Percentiles rank a stretch among this genome's conserved stretches.
These are phyloP conservation scores for Cryptocheilus praepositus DNA, from an alignment of 2,888 invertebrate species.

Conservation along the genomic window DNA sequence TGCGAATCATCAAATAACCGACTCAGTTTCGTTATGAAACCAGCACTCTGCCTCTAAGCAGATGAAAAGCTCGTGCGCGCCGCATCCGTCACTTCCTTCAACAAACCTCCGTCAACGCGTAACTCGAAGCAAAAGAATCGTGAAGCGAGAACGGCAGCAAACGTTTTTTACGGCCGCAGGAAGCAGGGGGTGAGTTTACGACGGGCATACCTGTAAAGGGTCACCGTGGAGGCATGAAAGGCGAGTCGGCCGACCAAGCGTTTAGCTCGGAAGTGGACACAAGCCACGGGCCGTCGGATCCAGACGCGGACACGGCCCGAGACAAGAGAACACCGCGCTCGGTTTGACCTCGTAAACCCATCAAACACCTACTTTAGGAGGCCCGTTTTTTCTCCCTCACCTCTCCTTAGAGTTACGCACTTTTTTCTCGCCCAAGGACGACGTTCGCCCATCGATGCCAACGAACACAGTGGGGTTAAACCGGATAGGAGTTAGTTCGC, in stretches of 20 bases:
- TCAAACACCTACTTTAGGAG: slow-evolving; percentile 62
- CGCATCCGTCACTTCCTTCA: background rate
- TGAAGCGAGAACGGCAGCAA: background rate
- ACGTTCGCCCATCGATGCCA: slow-evolving; percentile 53
- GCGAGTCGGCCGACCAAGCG: background rate
- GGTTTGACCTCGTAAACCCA: slow-evolving; percentile 31
- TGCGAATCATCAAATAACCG: too few species aligned
- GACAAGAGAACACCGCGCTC: background rate
- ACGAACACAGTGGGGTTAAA: slow-evolving; percentile 63
- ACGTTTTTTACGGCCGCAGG: background rate
- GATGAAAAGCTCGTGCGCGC: too few species aligned
- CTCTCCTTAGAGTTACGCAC: slow-evolving; percentile 36
- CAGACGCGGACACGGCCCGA: slow-evolving; percentile 5
- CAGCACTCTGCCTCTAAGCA: too few species aligned
- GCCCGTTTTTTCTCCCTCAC: slow-evolving; percentile 47
- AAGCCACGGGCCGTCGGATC: slow-evolving; percentile 44
- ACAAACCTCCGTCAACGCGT: background rate
- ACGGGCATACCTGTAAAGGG: slow-evolving; percentile 2
- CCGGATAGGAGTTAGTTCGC: slow-evolving; percentile 62
- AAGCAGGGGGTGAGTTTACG: background rate
- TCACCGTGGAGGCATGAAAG: background rate
- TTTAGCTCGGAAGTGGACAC: slow-evolving; percentile 38
- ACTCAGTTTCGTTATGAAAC: too few species aligned
- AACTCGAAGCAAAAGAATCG: background rate
- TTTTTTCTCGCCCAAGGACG: slow-evolving; percentile 59